Base-by-base conservation (phyloP, 1,140 invertebrate genomes). In the Pomacea maculata region DNA sequence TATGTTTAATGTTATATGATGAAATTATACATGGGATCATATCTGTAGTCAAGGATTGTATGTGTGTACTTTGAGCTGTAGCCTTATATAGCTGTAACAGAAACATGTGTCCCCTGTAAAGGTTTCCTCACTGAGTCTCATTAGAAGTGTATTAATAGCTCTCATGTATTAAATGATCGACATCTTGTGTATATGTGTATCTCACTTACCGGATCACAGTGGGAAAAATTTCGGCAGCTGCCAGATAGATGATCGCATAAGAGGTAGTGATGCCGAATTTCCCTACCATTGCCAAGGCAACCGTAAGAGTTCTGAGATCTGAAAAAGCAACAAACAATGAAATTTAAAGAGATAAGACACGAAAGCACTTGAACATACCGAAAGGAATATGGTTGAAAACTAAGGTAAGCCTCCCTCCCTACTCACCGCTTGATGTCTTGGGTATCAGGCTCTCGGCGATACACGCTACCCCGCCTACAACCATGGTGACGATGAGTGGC, bases 231-330 rank as follows among this genome's bases (percentile, higher is more conserved):
- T 88, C 87, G 45, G 87, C 85, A 63, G 86, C 84, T 72, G 86
- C 81, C 15, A 88, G 73, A 68, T 88, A 88, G 19, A 88, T 85
- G 57, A 88, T 87, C 15, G 81, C 85, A 65, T 88, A 96, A 8
- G 95, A 95, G 0, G 95, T 93, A 0, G 95, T 95, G 73, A 96
- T 95, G 25, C 94, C 94, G 80, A 96, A 91, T 91, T 96, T 96
- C 12, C 95, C 95, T 72, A 95, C 88, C 95, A 96, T 96, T 14
- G 95, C 95, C 65, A 95, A 93, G 8, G 93, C 91, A 4, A 95
- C 92, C 0, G 93, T 86, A 14, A 95, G 82, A 93, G 93, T 94
- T 8, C 91, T 89, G 79, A 92, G 88, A 73, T 93, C 94, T 95
- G 85, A 1, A 25, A 57, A 34, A 67, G 8, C 55, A 14, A 57